Evolutionary conservation across 2,113 vertebrate genomes (phyloP).

Genomic region (Dinomys branickii): DNA sequence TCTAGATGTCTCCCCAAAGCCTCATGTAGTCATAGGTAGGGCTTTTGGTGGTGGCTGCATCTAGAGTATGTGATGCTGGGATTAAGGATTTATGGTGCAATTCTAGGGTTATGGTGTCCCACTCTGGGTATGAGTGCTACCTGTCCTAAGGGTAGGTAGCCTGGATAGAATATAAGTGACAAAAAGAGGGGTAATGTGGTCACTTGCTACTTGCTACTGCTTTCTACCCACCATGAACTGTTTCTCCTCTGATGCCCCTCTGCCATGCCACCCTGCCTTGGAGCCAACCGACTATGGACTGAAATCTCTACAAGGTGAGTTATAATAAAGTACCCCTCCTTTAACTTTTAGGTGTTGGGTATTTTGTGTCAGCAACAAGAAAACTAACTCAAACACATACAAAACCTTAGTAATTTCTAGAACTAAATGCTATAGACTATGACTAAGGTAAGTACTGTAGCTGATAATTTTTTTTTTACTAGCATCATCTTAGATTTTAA

Average conservation of each 20-base stretch:
- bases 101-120: background rate
- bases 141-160: background rate
- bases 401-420: slow-evolving; percentile 5
- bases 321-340: background rate
- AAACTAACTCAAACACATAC: background rate
- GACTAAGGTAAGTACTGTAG: background rate
- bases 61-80: background rate
- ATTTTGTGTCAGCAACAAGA: background rate
- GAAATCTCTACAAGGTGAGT: background rate
- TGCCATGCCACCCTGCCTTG: background rate
- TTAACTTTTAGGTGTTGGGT: background rate
- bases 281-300: background rate
- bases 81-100: background rate
- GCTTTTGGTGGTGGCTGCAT: background rate
- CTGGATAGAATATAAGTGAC: background rate
- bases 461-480: background rate
- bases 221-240: background rate
- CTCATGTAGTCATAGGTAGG: background rate
- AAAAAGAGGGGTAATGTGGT: background rate
- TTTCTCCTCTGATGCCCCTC: background rate
- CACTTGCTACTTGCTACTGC: background rate
- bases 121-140: background rate
- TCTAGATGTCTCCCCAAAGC: background rate
- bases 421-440: background rate
- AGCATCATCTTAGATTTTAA: background rate